Evolutionary conservation across 2,797 vertebrate genomes (phyloP).

Genomic region (Erithacus rubecula): DNA sequence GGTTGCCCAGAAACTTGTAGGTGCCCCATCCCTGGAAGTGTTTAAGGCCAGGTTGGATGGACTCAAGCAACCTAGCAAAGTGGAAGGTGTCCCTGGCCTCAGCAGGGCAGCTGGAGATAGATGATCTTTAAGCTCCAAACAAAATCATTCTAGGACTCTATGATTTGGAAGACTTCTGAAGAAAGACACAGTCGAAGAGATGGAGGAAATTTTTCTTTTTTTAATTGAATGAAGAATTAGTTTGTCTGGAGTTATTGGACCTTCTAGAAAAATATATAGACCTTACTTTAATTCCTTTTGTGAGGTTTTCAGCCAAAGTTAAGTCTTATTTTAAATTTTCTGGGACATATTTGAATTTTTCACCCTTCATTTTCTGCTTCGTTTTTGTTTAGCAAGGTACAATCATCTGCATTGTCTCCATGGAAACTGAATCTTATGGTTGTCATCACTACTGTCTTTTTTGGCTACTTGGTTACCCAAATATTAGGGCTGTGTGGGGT

Average conservation of each 20-base stretch:
- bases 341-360: background rate
- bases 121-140: background rate
- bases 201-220: background rate
- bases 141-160: background rate
- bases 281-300: background rate
- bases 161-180: background rate
- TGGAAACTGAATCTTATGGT: background rate
- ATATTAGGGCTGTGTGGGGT: accelerated
- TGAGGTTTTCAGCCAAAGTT: background rate
- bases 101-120: background rate
- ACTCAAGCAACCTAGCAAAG: background rate
- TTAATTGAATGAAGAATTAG: background rate
- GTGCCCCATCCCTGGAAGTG: background rate
- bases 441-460: background rate
- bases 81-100: too few relatives aligned
- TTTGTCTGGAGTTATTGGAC: background rate
- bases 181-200: background rate
- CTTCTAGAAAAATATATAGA: background rate
- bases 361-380: background rate
- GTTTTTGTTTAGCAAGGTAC: background rate
- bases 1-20: background rate
- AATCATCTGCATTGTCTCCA: background rate
- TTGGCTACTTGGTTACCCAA: background rate
- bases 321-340: background rate
- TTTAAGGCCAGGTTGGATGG: background rate